phyloP scores from a whole-genome alignment of 2,888 invertebrate genomes.

The Microplitis manilae region DNA sequence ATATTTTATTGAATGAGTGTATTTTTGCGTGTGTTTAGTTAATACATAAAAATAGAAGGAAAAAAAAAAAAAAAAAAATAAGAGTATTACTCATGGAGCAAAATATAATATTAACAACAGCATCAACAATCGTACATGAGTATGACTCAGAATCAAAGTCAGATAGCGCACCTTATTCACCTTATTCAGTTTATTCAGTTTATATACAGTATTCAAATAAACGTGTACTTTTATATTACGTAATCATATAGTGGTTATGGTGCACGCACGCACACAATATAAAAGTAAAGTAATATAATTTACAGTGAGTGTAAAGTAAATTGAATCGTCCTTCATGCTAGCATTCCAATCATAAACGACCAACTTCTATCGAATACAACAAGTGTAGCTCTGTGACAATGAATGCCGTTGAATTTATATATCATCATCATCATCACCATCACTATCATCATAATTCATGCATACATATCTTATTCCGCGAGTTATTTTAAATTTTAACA shows the following conservation, averaged over 20 bases:
- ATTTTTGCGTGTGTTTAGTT: too few species aligned
- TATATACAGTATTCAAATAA: conserved; percentile 21
- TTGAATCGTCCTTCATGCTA: conserved; percentile 40
- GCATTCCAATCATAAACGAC: conserved; percentile 38
- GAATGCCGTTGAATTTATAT: neutral
- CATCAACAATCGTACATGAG: conserved; percentile 15
- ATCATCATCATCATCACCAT: too few species aligned
- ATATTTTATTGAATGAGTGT: too few species aligned
- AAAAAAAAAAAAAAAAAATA: too few species aligned
- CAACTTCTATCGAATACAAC: conserved; percentile 29
- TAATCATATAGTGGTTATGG: conserved; percentile 16
- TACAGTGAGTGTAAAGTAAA: conserved; percentile 39
- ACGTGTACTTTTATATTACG: conserved; percentile 28
- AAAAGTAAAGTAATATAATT: conserved; percentile 36
- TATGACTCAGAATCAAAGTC: conserved; percentile 19
- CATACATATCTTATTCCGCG: too few species aligned
- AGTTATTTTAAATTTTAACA: too few species aligned
- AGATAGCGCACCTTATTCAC: neutral
- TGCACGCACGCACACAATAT: conserved; percentile 10
- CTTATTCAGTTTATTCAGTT: neutral
- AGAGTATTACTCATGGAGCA: conserved; percentile 36
- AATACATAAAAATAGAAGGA: too few species aligned
- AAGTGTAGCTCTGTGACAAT: neutral
- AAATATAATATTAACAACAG: conserved; percentile 17
- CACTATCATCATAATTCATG: too few species aligned